Conservation (phyloP, 2,113 vertebrate genomes). For the Natator depressus region DNA sequence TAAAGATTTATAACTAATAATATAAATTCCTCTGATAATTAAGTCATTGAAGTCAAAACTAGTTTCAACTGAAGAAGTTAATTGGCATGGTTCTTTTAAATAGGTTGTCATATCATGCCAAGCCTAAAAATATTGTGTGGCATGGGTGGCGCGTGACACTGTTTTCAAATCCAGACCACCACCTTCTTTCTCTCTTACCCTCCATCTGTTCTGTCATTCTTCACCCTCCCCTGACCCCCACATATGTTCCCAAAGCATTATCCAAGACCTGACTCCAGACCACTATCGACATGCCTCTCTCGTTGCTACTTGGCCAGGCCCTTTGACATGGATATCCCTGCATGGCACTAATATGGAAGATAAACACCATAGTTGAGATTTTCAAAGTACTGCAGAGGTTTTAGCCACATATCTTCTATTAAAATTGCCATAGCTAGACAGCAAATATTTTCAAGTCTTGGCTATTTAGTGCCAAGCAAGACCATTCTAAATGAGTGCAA, state of each 20-base stretch:
- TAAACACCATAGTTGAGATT: accelerated
- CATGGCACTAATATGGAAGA: not conserved
- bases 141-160: not conserved
- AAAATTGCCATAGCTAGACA: not conserved
- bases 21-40: not conserved
- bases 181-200: accelerated
- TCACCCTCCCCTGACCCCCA: not conserved
- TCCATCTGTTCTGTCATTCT: not conserved
- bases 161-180: not conserved
- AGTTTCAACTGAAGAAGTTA: not conserved
- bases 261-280: not conserved
- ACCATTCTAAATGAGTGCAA: not conserved
- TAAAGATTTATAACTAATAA: not conserved
- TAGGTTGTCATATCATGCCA: not conserved
- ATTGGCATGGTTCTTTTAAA: not conserved
- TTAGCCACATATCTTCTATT: not conserved
- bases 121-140: not conserved
- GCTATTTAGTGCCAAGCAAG: not conserved
- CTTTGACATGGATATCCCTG: not conserved
- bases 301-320: not conserved
- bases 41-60: not conserved
- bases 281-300: not conserved
- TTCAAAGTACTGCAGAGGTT: not conserved
- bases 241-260: not conserved
- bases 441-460: not conserved